These are phyloP conservation scores for Trachurus trachurus DNA, from an alignment of 2,797 vertebrate genomes.

Conservation along the genomic window DNA sequence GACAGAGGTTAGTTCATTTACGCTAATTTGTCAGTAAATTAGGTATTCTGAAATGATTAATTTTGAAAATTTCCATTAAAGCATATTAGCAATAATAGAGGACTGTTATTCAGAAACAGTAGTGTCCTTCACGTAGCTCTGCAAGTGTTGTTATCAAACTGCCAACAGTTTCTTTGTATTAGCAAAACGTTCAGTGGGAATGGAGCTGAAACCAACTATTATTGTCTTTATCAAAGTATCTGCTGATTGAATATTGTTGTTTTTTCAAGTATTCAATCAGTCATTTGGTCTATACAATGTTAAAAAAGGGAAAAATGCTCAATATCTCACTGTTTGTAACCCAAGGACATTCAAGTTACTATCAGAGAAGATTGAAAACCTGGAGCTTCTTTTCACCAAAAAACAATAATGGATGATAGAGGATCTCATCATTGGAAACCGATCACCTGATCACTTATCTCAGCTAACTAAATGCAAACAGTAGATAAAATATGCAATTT, in stretches of 20 bases:
- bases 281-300: neutral
- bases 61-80: slow-evolving; percentile 69
- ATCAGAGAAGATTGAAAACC: neutral
- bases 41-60: slow-evolving; percentile 73
- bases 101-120: slow-evolving; percentile 56
- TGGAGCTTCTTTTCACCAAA: no score
- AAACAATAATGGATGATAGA: no score
- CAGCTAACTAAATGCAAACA: neutral
- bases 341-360: neutral
- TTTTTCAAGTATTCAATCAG: neutral
- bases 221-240: neutral
- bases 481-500: no score
- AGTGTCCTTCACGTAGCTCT: slow-evolving; percentile 61
- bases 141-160: slow-evolving; percentile 33
- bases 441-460: neutral
- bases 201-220: neutral
- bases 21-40: slow-evolving; percentile 76
- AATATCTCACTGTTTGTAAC: neutral
- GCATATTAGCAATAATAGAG: slow-evolving; percentile 65
- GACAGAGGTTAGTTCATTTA: slow-evolving; percentile 73
- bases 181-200: neutral
- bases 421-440: no score
- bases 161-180: slow-evolving; percentile 16
- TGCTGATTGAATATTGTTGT: neutral
- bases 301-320: neutral